Conservation (phyloP, 2,888 invertebrate genomes). For the Luffia ferchaultella region DNA sequence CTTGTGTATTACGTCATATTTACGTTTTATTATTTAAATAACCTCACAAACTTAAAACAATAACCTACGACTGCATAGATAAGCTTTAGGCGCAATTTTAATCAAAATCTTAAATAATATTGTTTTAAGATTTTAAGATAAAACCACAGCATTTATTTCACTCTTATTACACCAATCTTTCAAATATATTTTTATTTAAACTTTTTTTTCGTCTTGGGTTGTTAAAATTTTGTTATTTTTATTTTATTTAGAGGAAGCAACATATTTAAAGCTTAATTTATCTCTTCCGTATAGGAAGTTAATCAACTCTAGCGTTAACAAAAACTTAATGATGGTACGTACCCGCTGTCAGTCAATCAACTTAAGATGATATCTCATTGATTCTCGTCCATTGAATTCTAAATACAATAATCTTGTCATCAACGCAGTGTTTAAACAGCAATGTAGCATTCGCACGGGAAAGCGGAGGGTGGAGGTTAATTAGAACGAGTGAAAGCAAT, state of each 20-base stretch:
- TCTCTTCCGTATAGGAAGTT: background rate
- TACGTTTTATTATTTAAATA: no score
- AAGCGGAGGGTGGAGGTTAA: background rate
- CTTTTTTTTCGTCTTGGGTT: background rate
- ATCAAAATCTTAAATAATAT: no score
- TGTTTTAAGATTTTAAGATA: no score
- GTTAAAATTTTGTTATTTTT: background rate
- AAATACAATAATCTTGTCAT: background rate
- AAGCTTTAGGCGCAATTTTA: no score
- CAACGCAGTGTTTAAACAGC: background rate
- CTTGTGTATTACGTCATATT: no score
- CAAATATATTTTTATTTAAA: background rate
- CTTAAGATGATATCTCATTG: background rate
- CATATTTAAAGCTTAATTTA: background rate
- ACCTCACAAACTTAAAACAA: no score
- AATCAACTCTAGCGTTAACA: background rate
- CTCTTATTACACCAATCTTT: background rate
- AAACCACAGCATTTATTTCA: no score
- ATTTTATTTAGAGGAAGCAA: background rate
- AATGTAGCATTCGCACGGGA: background rate
- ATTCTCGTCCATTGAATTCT: background rate
- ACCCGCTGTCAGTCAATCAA: background rate
- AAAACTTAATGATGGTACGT: background rate
- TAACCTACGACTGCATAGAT: no score
- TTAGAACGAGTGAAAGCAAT: background rate